These are phyloP conservation scores for Nothoprocta perdicaria DNA, from an alignment of 2,113 vertebrate genomes.

Conservation along the genomic window DNA sequence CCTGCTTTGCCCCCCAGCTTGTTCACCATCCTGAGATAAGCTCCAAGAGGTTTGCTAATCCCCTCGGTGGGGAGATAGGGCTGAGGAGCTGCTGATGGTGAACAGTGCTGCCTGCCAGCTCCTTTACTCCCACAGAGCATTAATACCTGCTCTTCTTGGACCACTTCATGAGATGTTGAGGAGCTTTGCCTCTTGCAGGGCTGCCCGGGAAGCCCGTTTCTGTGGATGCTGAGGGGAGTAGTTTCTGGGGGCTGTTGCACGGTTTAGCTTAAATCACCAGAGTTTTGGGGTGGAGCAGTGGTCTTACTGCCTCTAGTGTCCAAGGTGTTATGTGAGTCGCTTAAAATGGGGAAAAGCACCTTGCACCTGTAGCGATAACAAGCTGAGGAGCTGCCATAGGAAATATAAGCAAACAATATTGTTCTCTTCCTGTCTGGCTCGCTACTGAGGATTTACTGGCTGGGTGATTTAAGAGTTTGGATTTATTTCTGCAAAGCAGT, in stretches of 20 bases:
- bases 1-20: neutral
- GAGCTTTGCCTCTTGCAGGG: neutral
- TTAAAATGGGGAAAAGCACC: neutral
- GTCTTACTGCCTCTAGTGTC: neutral
- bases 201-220: neutral
- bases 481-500: slow-evolving; percentile 53
- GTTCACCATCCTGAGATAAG: neutral
- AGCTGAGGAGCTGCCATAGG: neutral
- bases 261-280: neutral
- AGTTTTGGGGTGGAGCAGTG: neutral
- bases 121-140: neutral
- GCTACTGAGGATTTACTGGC: neutral
- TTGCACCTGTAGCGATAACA: rapidly evolving
- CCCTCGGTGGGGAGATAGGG: neutral
- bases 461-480: slow-evolving; percentile 26
- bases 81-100: neutral
- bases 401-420: slow-evolving; percentile 11
- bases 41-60: neutral
- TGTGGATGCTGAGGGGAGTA: neutral
- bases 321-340: neutral
- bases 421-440: neutral
- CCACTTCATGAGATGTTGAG: neutral
- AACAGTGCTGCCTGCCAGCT: neutral
- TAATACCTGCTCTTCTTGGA: rapidly evolving
- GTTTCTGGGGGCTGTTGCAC: neutral